Percentiles rank a stretch among this genome's conserved stretches.
Evolutionary conservation across 1,140 invertebrate genomes (phyloP).

Genomic region (Aphelinus atriplicis): DNA sequence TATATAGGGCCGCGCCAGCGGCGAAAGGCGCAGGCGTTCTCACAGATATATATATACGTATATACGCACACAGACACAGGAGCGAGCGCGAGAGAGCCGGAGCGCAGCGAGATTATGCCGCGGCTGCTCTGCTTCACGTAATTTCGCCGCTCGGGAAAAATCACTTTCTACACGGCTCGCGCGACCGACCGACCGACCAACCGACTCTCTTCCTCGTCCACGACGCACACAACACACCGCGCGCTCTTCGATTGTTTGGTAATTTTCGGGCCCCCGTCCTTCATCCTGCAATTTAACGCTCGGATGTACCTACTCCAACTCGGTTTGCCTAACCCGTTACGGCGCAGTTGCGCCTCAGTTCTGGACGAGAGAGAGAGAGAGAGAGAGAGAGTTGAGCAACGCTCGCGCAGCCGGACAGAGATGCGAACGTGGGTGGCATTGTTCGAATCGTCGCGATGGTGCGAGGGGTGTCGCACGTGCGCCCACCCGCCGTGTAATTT

Average conservation of each 20-base stretch:
- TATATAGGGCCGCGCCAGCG: slow-evolving; percentile 15
- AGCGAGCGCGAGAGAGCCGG: slow-evolving; percentile 1
- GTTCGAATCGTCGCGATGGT: too few species aligned
- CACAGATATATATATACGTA: background rate
- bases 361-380: too few species aligned
- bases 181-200: background rate
- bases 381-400: too few species aligned
- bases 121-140: slow-evolving; percentile 23
- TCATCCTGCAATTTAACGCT: slow-evolving; percentile 13
- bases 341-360: background rate
- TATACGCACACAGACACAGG: background rate
- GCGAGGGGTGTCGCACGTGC: too few species aligned
- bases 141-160: slow-evolving; percentile 16
- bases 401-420: too few species aligned
- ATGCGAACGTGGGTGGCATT: too few species aligned
- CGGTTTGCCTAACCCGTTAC: background rate
- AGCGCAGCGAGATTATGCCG: background rate
- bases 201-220: too few species aligned
- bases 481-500: too few species aligned
- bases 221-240: too few species aligned
- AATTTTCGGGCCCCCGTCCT: background rate
- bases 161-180: slow-evolving; percentile 25
- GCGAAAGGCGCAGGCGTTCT: slow-evolving; percentile 50
- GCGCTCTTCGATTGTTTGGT: slow-evolving; percentile 22
- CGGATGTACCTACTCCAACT: background rate